phyloP scores from a whole-genome alignment of 2,888 invertebrate genomes.

The Panzeria rudis region DNA sequence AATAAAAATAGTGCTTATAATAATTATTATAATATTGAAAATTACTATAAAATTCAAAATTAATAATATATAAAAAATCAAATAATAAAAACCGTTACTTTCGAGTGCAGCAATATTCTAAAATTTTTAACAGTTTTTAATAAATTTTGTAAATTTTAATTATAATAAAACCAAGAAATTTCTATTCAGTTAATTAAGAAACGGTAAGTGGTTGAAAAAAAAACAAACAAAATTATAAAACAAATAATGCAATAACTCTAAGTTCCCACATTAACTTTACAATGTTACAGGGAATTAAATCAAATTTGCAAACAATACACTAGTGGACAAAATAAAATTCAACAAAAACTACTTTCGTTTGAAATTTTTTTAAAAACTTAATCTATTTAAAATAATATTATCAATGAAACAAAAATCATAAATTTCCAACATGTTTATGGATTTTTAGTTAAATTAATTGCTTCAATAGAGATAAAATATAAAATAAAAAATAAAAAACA shows the following conservation, averaged over 20 bases:
- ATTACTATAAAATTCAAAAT: neutral
- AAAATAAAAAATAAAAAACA: too few relatives aligned
- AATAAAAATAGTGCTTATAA: neutral
- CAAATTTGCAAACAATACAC: constrained; percentile 1
- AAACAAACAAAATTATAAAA: neutral
- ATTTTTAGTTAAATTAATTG: too few relatives aligned
- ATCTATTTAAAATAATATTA: too few relatives aligned
- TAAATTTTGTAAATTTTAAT: neutral
- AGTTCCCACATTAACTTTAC: constrained; percentile 9
- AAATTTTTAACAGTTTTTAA: neutral
- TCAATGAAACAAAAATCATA: too few relatives aligned
- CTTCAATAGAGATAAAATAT: too few relatives aligned
- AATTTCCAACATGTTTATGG: too few relatives aligned
- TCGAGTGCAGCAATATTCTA: neutral
- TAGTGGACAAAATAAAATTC: neutral
- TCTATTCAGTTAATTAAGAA: neutral
- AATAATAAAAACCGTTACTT: neutral
- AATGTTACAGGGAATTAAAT: neutral
- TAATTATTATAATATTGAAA: neutral
- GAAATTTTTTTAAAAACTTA: too few relatives aligned
- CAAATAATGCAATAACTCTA: neutral
- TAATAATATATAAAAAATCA: neutral
- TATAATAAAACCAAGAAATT: neutral
- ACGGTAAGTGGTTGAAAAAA: neutral
- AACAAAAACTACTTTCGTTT: neutral